These are phyloP conservation scores for Enteromius anoplus DNA, from an alignment of 2,797 vertebrate species.

Conservation along the genomic window DNA sequence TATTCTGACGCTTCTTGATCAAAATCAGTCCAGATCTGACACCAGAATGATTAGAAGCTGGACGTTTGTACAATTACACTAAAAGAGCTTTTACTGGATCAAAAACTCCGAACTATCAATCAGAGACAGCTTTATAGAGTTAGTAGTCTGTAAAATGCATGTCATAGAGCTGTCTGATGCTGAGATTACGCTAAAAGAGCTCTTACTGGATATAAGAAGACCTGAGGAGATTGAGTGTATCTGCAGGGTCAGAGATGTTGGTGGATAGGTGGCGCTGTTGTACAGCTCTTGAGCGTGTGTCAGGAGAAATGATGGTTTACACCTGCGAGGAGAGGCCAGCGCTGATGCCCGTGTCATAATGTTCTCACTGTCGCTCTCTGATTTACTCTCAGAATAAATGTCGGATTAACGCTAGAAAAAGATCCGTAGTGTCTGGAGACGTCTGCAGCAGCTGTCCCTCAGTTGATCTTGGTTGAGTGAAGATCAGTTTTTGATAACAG, in stretches of 20 bases:
- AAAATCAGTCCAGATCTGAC: neutral
- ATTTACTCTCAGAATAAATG: slow-evolving; percentile 2
- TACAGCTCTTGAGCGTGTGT: slow-evolving; percentile 66
- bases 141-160: too few relatives aligned
- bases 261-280: slow-evolving; percentile 75
- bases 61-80: neutral
- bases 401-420: neutral
- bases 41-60: neutral
- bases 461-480: too few relatives aligned
- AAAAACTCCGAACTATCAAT: neutral
- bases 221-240: neutral
- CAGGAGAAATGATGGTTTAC: slow-evolving; percentile 76
- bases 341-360: neutral
- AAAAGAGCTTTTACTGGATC: neutral
- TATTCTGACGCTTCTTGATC: neutral
- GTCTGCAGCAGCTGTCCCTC: neutral
- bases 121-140: neutral
- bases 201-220: neutral
- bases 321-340: slow-evolving; percentile 70
- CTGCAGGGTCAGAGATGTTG: neutral
- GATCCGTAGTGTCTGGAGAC: neutral
- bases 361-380: neutral
- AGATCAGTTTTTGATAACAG: neutral
- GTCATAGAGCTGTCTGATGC: too few relatives aligned
- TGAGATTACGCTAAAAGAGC: too few relatives aligned